Base-by-base conservation (phyloP, 2,113 vertebrate genomes). In the Glaucidium brasilianum region DNA sequence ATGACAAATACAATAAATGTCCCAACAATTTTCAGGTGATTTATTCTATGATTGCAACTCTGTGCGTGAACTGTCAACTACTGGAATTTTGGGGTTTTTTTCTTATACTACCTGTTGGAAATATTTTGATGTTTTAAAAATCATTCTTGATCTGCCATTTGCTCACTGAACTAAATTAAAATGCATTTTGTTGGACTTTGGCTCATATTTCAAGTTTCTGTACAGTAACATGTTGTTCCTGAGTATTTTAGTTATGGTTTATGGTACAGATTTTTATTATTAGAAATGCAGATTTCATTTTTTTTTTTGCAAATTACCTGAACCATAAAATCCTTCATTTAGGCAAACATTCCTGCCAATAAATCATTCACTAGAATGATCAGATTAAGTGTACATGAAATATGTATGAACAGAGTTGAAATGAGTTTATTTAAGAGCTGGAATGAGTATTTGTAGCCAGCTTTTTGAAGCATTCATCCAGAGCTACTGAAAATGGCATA, bases 391-490 rank as follows among this genome's bases (percentile, higher is more conserved):
- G 21, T 41, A 63, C 50, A 74, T 91, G 26, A 94, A 95, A 93
- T 90, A 94, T 90, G 45, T 73, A 95, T 85, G 67, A 93, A 39
- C 39, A 82, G 77, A 88, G 81, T 63, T 93, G 66, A 92, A 94
- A 88, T 76, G 3, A 95, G 93, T 95, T 97, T 91, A 96, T 79
- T 96, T 96, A 95, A 95, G 88, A 85, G 64, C 63, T 67, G 11
- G 15, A 97, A 94, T 66, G 35, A 73, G 30, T 92, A 91, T 90
- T 85, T 93, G 58, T 53, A 89, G 49, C 60, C 34, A 95, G 56
- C 34, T 82, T 95, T 91, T 62, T 83, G 29, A 82, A 85, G 62
- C 64, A 79, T 53, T 89, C 81, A 87, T 41, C 80, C 76, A 90
- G n/a, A 32, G 21, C 26, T 76, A 62, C 35, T 35, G 67, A 83